Base-by-base conservation (phyloP, 2,888 invertebrate genomes). In the Drosophila bunnanda region DNA sequence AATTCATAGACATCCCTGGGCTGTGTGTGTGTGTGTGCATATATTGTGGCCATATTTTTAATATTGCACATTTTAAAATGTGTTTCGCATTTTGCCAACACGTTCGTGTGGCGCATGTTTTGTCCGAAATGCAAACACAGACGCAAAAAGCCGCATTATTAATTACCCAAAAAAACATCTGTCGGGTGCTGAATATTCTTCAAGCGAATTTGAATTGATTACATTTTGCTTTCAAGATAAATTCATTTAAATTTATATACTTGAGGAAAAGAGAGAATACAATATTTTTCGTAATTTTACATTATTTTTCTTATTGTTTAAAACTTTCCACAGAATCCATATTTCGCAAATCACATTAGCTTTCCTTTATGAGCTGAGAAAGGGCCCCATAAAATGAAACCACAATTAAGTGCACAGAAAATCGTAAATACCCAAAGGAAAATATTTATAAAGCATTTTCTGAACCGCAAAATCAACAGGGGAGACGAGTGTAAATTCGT, bases 21-120 rank as follows among this genome's bases (percentile, higher is more conserved):
- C 8, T 12, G 17, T 25, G 15, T 28, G 17, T 25, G 15, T 28
- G 17, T 17, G 43, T 44, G 28, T 28, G 52, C 12, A 46, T 28
- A 17, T n/a, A 15, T 22, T 39, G 41, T 65, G 54, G 53, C 22
- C 36, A 52, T 52, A 52, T 68, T 46, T 62, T 46, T 38, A 65
- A 64, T 52, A 52, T 64, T 64, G 66, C 43, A 48, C 46, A 53
- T 48, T 48, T 70, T 58, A 70, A 41, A 67, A 34, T 48, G 39
- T 34, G 32, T 34, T 30, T 7, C 52, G 13, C 46, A 55, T 55
- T 55, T 34, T 10, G 32, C 30, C 30, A 12, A 30, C 28, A 36
- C 44, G 56, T 60, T 41, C 44, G 9, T 30, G 9, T 44, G 41
- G 41, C 41, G 43, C 50, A 9, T 67, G 43, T 30, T 65, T 38